These are phyloP conservation scores for Drosophila yakuba DNA, from an alignment of 1,140 invertebrate genomes.

Conservation along the genomic window DNA sequence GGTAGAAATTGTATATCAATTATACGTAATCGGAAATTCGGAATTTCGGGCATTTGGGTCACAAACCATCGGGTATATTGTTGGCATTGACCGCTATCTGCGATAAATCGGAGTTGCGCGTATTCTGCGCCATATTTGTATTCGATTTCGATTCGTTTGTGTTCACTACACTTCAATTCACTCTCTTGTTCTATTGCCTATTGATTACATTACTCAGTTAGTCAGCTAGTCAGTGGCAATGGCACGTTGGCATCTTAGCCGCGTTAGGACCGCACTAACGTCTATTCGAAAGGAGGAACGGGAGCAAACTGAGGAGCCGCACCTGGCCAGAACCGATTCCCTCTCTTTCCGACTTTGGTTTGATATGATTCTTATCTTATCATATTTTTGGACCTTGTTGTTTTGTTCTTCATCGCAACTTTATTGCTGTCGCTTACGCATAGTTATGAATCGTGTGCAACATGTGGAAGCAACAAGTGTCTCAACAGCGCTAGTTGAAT, in stretches of 20 bases:
- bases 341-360: slow-evolving; percentile 1
- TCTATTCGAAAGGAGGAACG: slow-evolving; percentile 61
- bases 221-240: not conserved
- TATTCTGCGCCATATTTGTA: slow-evolving; percentile 61
- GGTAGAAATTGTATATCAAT: slow-evolving; percentile 8
- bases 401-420: slow-evolving; percentile 29
- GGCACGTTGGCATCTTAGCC: slow-evolving; percentile 48
- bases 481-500: not conserved
- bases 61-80: slow-evolving; percentile 77
- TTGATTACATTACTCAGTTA: slow-evolving; percentile 17
- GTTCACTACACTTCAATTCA: slow-evolving; percentile 26
- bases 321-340: slow-evolving; percentile 5
- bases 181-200: slow-evolving; percentile 13
- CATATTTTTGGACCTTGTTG: slow-evolving; percentile 18
- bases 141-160: slow-evolving; percentile 32
- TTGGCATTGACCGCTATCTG: slow-evolving; percentile 77
- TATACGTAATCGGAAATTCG: not conserved
- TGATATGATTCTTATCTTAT: slow-evolving; percentile 71
- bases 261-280: slow-evolving; percentile 25
- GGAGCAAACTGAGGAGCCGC: slow-evolving; percentile 42
- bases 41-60: slow-evolving; percentile 1
- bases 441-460: slow-evolving; percentile 7
- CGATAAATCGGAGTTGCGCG: slow-evolving; percentile 72
- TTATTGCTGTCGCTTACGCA: slow-evolving; percentile 44
- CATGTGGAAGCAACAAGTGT: slow-evolving; percentile 35